A percentile compares a stretch with the other conserved stretches of the same genome.
These are phyloP conservation scores for Diplodus sargus DNA, from an alignment of 2,797 vertebrate species.

Conservation along the genomic window DNA sequence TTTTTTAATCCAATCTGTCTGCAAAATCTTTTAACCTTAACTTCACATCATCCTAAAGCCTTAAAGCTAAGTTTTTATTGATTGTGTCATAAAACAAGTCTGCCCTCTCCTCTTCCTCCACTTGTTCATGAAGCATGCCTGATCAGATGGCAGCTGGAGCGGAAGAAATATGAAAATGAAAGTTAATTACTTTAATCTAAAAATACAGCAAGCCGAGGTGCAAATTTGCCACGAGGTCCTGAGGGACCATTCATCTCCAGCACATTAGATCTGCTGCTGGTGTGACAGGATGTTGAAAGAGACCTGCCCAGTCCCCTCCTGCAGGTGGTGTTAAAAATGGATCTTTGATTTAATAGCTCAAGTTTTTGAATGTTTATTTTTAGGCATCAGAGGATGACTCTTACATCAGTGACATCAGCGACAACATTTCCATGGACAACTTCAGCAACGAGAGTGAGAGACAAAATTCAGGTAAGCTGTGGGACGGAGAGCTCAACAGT, in stretches of 20 bases:
- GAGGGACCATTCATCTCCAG: conserved; percentile 45
- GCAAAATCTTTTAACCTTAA: neutral
- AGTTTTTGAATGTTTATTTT: conserved; percentile 49
- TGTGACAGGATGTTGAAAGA: conserved; percentile 63
- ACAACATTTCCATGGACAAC: conserved; percentile 96
- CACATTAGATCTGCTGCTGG: conserved; percentile 46
- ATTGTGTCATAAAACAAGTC: conserved; percentile 12
- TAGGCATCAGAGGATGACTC: conserved; percentile 97
- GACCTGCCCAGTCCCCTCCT: conserved; percentile 26
- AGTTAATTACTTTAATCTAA: conserved; percentile 78
- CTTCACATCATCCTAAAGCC: neutral
- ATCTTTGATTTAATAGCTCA: conserved; percentile 34
- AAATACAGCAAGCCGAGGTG: conserved; percentile 73
- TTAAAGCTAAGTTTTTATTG: neutral
- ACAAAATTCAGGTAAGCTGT: conserved; percentile 72
- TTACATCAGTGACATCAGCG: conserved; percentile 96
- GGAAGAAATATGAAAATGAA: conserved; percentile 69
- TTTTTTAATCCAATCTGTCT: conserved; percentile 11
- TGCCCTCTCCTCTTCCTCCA: conserved; percentile 6
- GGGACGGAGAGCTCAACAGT: neutral
- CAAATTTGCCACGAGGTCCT: conserved; percentile 59
- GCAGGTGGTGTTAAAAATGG: conserved; percentile 39
- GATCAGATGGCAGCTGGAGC: conserved; percentile 54
- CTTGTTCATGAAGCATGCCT: conserved; percentile 26
- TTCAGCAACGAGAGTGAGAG: conserved; percentile 90